Conservation (phyloP, 1,140 invertebrate genomes). For the Drosophila parabipectinata region DNA sequence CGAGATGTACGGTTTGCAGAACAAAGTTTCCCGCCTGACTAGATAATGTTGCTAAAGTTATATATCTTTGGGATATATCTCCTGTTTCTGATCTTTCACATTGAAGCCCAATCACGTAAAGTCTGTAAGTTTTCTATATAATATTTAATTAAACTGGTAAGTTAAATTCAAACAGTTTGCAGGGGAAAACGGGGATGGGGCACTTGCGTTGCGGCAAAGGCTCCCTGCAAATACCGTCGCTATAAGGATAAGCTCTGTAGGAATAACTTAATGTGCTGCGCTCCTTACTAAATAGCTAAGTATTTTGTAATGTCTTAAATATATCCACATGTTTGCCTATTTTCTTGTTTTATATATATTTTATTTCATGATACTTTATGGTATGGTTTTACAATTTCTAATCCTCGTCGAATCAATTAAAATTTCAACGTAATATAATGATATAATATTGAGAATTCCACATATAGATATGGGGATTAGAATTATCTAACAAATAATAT, state of each 20-base stretch:
- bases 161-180: background rate
- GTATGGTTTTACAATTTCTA: background rate
- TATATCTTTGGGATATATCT: background rate
- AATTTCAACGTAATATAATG: background rate
- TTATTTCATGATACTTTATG: no score
- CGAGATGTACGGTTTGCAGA: background rate
- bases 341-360: background rate
- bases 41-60: background rate
- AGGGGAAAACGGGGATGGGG: conserved; percentile 4
- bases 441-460: background rate
- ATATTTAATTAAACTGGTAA: background rate
- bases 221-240: background rate
- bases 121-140: conserved; percentile 7
- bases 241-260: background rate
- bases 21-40: background rate
- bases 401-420: background rate
- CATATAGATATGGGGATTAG: background rate
- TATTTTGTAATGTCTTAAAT: background rate
- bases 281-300: background rate
- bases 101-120: background rate
- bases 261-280: background rate
- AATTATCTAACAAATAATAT: background rate
- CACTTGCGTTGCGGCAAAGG: background rate
- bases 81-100: background rate
- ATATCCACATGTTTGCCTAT: background rate